A percentile compares a stretch with the other conserved stretches of the same genome.
These are phyloP conservation scores for Cirrhinus molitorella DNA, from an alignment of 2,797 vertebrate genomes.

Conservation along the genomic window DNA sequence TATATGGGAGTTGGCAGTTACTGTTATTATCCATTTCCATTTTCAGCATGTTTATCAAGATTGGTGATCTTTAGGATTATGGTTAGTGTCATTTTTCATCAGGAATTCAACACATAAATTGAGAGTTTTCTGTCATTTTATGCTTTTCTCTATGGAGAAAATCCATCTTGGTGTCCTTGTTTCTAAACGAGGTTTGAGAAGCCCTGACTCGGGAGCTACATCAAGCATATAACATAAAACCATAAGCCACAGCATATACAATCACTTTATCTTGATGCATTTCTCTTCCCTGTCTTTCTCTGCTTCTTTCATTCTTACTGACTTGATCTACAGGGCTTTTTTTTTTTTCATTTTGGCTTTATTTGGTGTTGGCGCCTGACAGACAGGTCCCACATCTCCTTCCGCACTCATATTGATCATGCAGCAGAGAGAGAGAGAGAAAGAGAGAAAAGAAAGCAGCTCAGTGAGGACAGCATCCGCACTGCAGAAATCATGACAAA, in stretches of 20 bases:
- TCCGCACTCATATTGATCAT: conserved; percentile 81
- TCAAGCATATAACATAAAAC: conserved; percentile 67
- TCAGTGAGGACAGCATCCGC: conserved; percentile 51
- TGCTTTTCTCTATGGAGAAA: background rate
- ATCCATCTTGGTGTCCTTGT: background rate
- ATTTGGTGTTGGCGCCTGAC: conserved; percentile 77
- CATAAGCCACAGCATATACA: conserved; percentile 78
- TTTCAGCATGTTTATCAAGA: too few species aligned
- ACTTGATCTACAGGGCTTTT: conserved; percentile 82
- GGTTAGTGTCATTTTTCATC: too few species aligned
- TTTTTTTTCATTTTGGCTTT: conserved; percentile 77
- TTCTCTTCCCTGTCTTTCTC: conserved; percentile 41
- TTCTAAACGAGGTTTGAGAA: background rate
- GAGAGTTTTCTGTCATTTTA: background rate
- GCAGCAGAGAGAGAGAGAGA: conserved; percentile 51
- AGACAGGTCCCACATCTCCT: conserved; percentile 79
- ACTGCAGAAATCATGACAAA: conserved; percentile 8
- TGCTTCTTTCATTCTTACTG: conserved; percentile 52
- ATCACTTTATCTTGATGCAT: conserved; percentile 45
- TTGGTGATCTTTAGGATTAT: too few species aligned
- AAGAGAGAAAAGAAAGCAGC: conserved; percentile 67
- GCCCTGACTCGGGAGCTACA: conserved; percentile 61
- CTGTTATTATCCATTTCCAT: too few species aligned
- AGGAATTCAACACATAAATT: too few species aligned
- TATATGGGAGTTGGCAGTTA: too few species aligned